Base-by-base conservation (phyloP, 1,140 invertebrate genomes). In the Schlechtendalia chinensis region DNA sequence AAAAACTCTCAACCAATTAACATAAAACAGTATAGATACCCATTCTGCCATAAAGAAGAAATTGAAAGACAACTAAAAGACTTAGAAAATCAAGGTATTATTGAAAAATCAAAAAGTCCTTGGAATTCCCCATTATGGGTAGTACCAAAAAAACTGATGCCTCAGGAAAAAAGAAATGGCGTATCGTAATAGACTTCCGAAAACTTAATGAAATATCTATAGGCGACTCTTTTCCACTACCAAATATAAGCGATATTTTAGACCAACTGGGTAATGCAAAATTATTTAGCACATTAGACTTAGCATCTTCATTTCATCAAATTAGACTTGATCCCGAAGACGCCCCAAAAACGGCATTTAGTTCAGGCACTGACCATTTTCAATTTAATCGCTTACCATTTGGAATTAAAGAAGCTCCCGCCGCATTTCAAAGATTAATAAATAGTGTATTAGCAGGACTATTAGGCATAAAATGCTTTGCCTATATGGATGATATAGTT, bases 1-100 rank as follows among this genome's bases (percentile, higher is more conserved):
- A n/a, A n/a, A n/a, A n/a, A n/a, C n/a, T n/a, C n/a, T n/a, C n/a
- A n/a, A n/a, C n/a, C n/a, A n/a, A n/a, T 58, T 19, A 58, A 58
- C 19, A 16, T 58, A 58, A 58, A 58, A 58, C 54, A 58, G n/a
- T 58, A 58, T 58, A 58, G 54, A 58, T 58, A 58, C 16, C 54
- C 54, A 19, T 19, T 58, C 16, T 58, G 54, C 19, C 54, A 58
- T 58, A 58, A 58, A 22, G 54, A 58, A 22, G 16, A 22, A 58
- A 58, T 58, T 19, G 54, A 19, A 17, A 19, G 5, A 19, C n/a
- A n/a, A n/a, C n/a, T n/a, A n/a, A n/a, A n/a, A n/a, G n/a, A n/a
- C n/a, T n/a, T n/a, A n/a, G n/a, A 5, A 58, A 22, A 58, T 22
- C 16, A 58, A 58, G 54, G 54, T 58, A 58, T 58, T 58, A 58